Evolutionary conservation across 2,797 vertebrate species (phyloP), one percentile per base, ranked within the genome.

Genomic region (Glyptemys insculpta): DNA sequence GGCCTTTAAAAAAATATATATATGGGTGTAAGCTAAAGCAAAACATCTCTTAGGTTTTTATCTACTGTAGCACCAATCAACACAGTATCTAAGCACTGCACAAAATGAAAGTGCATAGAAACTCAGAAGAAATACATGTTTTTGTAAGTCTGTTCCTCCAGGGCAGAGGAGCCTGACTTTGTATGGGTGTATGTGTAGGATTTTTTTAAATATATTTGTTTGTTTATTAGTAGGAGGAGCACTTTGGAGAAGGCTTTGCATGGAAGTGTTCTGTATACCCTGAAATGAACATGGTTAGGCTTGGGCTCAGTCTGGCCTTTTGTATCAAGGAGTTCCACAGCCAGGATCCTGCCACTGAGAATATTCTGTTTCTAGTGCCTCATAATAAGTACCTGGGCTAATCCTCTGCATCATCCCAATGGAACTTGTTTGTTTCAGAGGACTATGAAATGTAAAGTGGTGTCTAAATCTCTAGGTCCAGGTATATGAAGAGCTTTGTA

Each of bases 181-280:
- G 81, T 56, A 19, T 49, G 49, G 11, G 49, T 44, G 81, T 56
- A 19, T 49, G 49, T 49, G 49, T 50, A 50, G 50, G 50, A 52
- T 62, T 59, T 82, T 88, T 83, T 62, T 23, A 34, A 14, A 72
- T 79, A 68, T 62, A 16, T 68, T 81, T 79, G 12, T 76, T 72
- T 37, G 21, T 72, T 72, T 7, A 23, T 23, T 41, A 37, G 8
- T 49, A 57, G 80, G 31, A 81, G 81, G 56, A 91, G 49, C 62
- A 56, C 62, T 78, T 88, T 90, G 52, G 53, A 85, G 44, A 44
- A 79, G 54, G 72, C 41, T 89, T 89, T 95, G 91, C 56, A 87
- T 49, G 57, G 91, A 88, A 8, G n/a, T 83, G 52, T 47, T 37
- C 56, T 93, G 86, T 88, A 12, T 80, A 23, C 72, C 49, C 81